Evolutionary conservation across 2,113 vertebrate species (phyloP), one percentile per base, ranked within the genome.

Genomic region (Triplophysa dalaica): DNA sequence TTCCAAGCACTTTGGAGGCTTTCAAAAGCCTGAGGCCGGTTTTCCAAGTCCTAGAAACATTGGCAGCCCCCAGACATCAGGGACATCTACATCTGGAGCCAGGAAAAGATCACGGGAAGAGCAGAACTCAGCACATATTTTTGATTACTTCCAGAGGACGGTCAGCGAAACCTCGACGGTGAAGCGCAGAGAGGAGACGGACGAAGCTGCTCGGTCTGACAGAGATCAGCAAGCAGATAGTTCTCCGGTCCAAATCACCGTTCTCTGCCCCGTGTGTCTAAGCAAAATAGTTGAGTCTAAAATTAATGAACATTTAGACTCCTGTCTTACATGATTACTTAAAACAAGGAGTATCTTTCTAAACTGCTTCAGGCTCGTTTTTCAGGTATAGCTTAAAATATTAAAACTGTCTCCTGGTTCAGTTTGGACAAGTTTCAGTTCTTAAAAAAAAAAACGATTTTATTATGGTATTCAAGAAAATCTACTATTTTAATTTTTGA

Each of bases 271-370:
- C 0, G 94, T 94, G 41, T 99, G 98, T 82, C 90, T 88, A 17
- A 38, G 38, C 0, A 82, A 91, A 8, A 88, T 99, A 79, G 81
- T 85, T n/a, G 93, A 95, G 83, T 85, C 92, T 12, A 82, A 91
- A 73, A 94, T 99, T 84, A 98, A 98, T 16, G 83, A 93, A 66
- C 97, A 99, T 85, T 90, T 99, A 16, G 97, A 99, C 69, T 83
- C 88, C 45, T 99, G 96, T 85, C 95, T 99, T 5, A 68, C 21
- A 9, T 91, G 81, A 81, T 0, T 14, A 4, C 8, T 24, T 11
- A 24, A 62, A 26, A 19, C 6, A 58, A 8, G 16, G 8, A 19
- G 45, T 29, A 17, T 38, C 26, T 56, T 38, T 4, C 17, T 58
- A 3, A 33, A 1, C 4, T 14, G 56, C 41, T 60, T 0, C 12